These are phyloP conservation scores for Cactoblastis cactorum DNA, from an alignment of 2,888 invertebrate genomes.

Conservation along the genomic window DNA sequence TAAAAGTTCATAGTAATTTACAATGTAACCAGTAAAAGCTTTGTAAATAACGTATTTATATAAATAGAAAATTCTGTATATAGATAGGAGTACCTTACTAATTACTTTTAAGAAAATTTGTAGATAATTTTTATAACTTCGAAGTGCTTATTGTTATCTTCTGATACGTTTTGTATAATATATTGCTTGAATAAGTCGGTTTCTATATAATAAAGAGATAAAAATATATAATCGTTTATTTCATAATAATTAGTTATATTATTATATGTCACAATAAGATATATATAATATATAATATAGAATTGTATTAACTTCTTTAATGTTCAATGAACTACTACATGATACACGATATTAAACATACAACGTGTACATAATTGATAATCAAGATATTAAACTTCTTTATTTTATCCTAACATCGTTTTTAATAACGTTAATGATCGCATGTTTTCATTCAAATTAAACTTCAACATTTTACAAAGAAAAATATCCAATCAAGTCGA, in stretches of 20 bases:
- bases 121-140: slow-evolving; percentile 39
- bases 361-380: neutral
- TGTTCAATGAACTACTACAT: too few relatives aligned
- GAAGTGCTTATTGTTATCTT: slow-evolving; percentile 24
- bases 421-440: neutral
- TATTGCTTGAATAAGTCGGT: slow-evolving; percentile 34
- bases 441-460: slow-evolving; percentile 16
- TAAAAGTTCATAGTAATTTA: slow-evolving; percentile 28
- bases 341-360: too few relatives aligned
- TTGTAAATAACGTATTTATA: slow-evolving; percentile 67
- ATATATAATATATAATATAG: too few relatives aligned
- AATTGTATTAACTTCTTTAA: too few relatives aligned
- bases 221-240: too few relatives aligned
- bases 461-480: slow-evolving; percentile 24
- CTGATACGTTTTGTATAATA: slow-evolving; percentile 15
- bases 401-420: neutral
- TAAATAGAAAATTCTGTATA: slow-evolving; percentile 46
- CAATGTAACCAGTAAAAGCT: slow-evolving; percentile 40
- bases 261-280: too few relatives aligned
- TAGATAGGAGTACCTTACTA: slow-evolving; percentile 28
- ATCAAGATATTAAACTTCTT: neutral
- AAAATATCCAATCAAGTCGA: slow-evolving; percentile 45
- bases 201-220: slow-evolving; percentile 32
- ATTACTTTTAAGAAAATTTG: slow-evolving; percentile 37
- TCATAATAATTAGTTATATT: too few relatives aligned